Conservation (phyloP, 2,888 invertebrate genomes). For the Aphodius sticticus region DNA sequence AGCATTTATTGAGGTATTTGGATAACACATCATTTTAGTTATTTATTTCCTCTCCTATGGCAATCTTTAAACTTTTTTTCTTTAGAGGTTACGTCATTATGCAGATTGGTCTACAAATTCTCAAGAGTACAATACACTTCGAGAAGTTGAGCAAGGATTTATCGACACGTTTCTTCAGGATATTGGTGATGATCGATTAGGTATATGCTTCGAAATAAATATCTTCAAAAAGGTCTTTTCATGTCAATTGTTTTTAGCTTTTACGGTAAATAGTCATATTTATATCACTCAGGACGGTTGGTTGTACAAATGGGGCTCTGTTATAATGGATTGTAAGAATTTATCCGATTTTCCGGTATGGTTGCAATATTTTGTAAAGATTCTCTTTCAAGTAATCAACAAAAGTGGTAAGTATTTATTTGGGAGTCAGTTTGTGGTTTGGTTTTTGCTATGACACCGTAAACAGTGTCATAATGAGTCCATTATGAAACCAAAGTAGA, state of each 20-base stretch:
- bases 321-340: constrained; percentile 62
- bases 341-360: constrained; percentile 76
- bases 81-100: constrained; percentile 72
- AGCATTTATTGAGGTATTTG: constrained; percentile 69
- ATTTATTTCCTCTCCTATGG: background rate
- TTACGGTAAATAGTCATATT: constrained; percentile 57
- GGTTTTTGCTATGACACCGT: background rate
- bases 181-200: constrained; percentile 61
- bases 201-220: no score
- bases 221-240: background rate
- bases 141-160: constrained; percentile 76
- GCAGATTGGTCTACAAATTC: constrained; percentile 80
- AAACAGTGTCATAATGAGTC: background rate
- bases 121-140: constrained; percentile 74
- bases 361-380: constrained; percentile 76
- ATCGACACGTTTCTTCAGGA: constrained; percentile 73
- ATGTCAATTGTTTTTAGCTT: constrained; percentile 48
- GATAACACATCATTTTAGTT: constrained; percentile 14
- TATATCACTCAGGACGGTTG: constrained; percentile 73
- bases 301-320: constrained; percentile 73
- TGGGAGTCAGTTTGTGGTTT: background rate
- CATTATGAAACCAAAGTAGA: background rate
- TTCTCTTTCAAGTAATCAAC: constrained; percentile 75
- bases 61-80: constrained; percentile 21
- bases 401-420: constrained; percentile 65